Base-by-base conservation (phyloP, 1,140 invertebrate species). In the Lethocerus indicus region DNA sequence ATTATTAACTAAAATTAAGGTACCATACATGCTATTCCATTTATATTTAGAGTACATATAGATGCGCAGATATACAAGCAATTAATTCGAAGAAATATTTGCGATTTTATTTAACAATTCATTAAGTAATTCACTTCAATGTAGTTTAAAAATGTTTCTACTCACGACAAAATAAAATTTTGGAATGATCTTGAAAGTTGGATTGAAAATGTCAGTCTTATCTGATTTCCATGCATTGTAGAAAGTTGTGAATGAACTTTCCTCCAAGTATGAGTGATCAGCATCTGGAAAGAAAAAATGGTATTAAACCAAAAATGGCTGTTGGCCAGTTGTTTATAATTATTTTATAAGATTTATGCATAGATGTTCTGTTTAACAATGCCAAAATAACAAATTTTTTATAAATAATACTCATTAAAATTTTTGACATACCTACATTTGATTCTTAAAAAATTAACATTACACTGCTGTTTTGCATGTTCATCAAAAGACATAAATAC, bases 161-260 rank as follows among this genome's bases (percentile, higher is more conserved):
- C 36, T 28, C 21, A 44, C 42, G n/a, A 27, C 42, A 44, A 28
- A 9, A 44, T 26, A 44, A 28, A 44, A 39, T 26, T 48, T 48
- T 12, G 47, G 47, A 39, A 48, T 48, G 1, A 20, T 25, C 16
- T 39, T 48, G 28, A 21, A 48, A 39, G 47, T 39, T 18, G 47
- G 32, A 39, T 48, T 48, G 3, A 7, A 25, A 18, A 37, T 7
- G 13, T 37, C 36, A 25, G 23, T 25, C 20, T 48, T 48, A 26
- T 48, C 24, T 14, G 18, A 14, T 37, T 48, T 48, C 47, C 47
- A 48, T 25, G 37, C 35, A 21, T 48, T 23, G 26, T 48, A 48
- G 20, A 48, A 48, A 12, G 21, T 18, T 24, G n/a, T 12, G 40
- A 48, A 48, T n/a, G n/a, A n/a, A n/a, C n/a, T n/a, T n/a, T n/a